phyloP scores from a whole-genome alignment of 2,888 invertebrate species.

The Icerya purchasi region DNA sequence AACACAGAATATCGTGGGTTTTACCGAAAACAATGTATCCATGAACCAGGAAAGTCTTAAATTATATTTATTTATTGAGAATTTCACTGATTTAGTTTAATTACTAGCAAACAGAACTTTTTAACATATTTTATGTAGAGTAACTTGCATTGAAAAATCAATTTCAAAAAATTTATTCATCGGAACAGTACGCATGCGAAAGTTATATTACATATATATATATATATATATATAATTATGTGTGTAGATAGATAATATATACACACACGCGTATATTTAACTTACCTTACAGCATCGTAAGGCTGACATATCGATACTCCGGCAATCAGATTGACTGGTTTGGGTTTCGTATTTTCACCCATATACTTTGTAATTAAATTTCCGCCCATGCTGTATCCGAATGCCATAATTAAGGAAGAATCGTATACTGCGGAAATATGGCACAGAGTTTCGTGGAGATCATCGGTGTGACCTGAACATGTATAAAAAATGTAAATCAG shows the following conservation, averaged over 20 bases:
- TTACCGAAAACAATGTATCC: too few relatives aligned
- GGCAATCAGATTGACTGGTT: constrained; percentile 52
- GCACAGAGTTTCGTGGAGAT: constrained; percentile 62
- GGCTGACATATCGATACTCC: constrained; percentile 87
- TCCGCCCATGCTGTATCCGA: constrained; percentile 85
- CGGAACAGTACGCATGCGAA: neutral
- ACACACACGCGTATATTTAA: constrained; percentile 19
- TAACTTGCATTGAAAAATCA: too few relatives aligned
- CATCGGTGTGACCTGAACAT: constrained; percentile 69
- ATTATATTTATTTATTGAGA: too few relatives aligned
- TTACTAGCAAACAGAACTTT: too few relatives aligned
- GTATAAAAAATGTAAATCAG: too few relatives aligned
- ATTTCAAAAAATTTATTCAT: too few relatives aligned
- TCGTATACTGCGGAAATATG: constrained; percentile 51
- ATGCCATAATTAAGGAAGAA: constrained; percentile 51
- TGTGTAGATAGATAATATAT: neutral
- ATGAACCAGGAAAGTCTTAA: too few relatives aligned
- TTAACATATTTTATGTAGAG: too few relatives aligned
- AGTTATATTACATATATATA: neutral
- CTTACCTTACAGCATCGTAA: constrained; percentile 75
- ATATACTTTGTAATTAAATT: constrained; percentile 84
- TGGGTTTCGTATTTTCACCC: constrained; percentile 45
- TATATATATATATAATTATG: neutral
- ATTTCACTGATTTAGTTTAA: too few relatives aligned
- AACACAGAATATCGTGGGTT: too few relatives aligned